Evolutionary conservation across 2,797 vertebrate species (phyloP).

Genomic region (Eidolon dupreanum): DNA sequence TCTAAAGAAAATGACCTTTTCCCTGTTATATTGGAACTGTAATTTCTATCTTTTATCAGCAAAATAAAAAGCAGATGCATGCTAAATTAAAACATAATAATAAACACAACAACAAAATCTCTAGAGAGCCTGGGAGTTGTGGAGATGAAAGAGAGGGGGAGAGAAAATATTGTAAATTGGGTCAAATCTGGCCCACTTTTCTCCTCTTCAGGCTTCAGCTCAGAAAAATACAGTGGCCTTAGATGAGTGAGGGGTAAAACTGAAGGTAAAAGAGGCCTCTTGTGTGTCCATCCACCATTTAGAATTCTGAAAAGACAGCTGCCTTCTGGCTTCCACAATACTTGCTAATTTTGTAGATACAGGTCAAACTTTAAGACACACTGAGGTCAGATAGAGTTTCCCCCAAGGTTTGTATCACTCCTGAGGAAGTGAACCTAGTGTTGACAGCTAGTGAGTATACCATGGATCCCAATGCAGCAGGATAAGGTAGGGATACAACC

Average conservation of each 20-base stretch:
- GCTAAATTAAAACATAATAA: background rate
- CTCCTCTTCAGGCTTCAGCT: background rate
- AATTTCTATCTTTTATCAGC: background rate
- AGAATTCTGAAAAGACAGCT: background rate
- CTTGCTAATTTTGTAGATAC: too few relatives aligned
- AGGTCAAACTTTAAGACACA: background rate
- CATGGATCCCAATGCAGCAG: background rate
- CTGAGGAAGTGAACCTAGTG: fast-evolving
- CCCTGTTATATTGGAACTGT: background rate
- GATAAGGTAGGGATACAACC: background rate
- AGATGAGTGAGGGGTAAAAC: background rate
- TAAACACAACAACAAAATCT: background rate
- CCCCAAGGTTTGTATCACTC: background rate
- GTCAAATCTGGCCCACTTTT: background rate
- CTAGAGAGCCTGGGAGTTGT: background rate
- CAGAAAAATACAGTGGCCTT: background rate
- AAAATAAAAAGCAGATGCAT: background rate
- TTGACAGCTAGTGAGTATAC: background rate
- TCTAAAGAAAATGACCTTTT: background rate
- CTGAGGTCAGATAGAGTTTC: background rate
- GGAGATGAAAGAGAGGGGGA: background rate
- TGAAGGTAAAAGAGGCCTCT: background rate
- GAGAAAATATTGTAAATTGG: background rate
- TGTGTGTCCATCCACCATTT: background rate
- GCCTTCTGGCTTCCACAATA: background rate